Evolutionary conservation across 1,140 invertebrate species (phyloP).

Genomic region (Bombus pascuorum): DNA sequence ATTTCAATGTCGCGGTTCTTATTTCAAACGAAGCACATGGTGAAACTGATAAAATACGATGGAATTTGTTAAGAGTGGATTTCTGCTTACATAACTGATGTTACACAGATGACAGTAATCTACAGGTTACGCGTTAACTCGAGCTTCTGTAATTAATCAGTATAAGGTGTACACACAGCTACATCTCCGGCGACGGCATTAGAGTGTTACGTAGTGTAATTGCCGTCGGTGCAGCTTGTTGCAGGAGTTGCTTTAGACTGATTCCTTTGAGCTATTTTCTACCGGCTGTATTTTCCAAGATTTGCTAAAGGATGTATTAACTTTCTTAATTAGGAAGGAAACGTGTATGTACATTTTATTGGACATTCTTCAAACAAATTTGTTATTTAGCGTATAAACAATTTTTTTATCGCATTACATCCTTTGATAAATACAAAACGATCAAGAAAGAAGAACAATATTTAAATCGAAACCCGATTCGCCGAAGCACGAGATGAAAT

Average conservation of each 20-base stretch:
- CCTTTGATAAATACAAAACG: background rate
- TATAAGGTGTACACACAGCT: background rate
- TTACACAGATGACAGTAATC: constrained; percentile 3
- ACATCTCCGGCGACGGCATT: background rate
- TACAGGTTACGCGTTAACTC: constrained; percentile 4
- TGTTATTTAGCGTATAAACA: background rate
- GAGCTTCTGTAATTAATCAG: constrained; percentile 18
- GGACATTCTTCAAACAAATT: background rate
- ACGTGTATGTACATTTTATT: background rate
- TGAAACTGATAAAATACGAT: background rate
- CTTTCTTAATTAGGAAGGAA: background rate
- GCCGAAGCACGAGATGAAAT: background rate
- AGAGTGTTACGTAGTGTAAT: constrained; percentile 1
- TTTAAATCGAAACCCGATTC: background rate
- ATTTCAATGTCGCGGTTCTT: background rate
- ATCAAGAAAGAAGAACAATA: background rate
- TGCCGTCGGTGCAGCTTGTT: background rate
- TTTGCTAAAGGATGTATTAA: background rate
- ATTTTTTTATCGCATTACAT: background rate
- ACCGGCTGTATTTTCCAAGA: too few species aligned
- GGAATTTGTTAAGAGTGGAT: background rate
- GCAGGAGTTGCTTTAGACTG: background rate
- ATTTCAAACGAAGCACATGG: background rate
- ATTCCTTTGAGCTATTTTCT: background rate
- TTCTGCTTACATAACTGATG: background rate